Conservation (phyloP, 2,113 vertebrate species). For the Albula goreensis region DNA sequence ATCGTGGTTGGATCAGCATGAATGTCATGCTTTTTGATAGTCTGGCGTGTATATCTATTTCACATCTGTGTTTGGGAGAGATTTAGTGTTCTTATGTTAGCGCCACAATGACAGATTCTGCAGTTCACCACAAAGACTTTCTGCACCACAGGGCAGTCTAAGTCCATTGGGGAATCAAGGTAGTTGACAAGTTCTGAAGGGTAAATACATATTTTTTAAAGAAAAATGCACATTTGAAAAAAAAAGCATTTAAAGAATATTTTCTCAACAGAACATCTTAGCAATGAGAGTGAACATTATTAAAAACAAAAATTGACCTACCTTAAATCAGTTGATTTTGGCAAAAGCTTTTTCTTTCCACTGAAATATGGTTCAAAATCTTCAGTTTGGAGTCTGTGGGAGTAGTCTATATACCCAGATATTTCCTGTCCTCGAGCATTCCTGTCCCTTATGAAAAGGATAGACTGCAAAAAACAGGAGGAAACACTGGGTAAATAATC, state of each 20-base stretch:
- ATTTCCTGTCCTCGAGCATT: slow-evolving; percentile 79
- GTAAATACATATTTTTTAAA: not conserved
- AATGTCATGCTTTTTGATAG: not conserved
- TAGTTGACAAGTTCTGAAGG: not conserved
- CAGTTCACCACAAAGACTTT: not conserved
- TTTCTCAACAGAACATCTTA: slow-evolving; percentile 3
- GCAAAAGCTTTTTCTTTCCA: slow-evolving; percentile 79
- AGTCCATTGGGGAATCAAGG: slow-evolving; percentile 32
- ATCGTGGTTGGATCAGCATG: not conserved
- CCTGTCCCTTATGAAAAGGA: slow-evolving; percentile 85
- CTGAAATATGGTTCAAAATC: slow-evolving; percentile 83
- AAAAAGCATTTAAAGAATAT: not conserved
- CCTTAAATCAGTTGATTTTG: slow-evolving; percentile 80
- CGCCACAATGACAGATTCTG: slow-evolving; percentile 20
- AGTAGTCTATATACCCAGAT: slow-evolving; percentile 86
- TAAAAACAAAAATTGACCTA: slow-evolving; percentile 54
- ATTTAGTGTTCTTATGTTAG: slow-evolving; percentile 13
- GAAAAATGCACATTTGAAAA: not conserved
- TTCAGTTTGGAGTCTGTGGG: slow-evolving; percentile 78
- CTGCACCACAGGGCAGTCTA: slow-evolving; percentile 26
- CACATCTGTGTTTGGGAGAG: slow-evolving; percentile 15
- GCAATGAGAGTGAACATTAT: slow-evolving; percentile 27
- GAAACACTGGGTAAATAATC: slow-evolving; percentile 64
- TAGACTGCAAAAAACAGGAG: slow-evolving; percentile 70
- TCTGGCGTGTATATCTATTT: slow-evolving; percentile 15